Evolutionary conservation across 2,888 invertebrate species (phyloP).

Genomic region (Scaptodrosophila latifasciaeformis): DNA sequence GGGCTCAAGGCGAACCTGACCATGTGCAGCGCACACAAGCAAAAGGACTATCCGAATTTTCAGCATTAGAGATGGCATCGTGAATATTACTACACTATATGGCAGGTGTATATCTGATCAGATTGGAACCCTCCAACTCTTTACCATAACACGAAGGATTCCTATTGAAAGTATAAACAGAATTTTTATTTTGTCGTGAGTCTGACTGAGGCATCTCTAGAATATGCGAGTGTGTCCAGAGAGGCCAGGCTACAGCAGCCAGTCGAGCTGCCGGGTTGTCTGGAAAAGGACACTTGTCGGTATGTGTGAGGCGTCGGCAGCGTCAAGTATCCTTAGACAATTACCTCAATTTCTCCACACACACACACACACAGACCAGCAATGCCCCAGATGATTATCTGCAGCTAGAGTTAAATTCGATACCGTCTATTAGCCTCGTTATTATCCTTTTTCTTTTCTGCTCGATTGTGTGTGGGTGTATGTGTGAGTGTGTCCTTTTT

Average conservation of each 20-base stretch:
- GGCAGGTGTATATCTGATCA: no score
- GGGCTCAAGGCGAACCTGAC: constrained; percentile 17
- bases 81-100: no score
- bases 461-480: constrained; percentile 12
- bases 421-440: constrained; percentile 73
- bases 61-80: no score
- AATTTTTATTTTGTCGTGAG: no score
- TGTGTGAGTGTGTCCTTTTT: constrained; percentile 7
- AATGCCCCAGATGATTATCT: constrained; percentile 67
- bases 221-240: constrained; percentile 3
- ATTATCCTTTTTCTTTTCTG: constrained; percentile 55
- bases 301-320: constrained; percentile 21
- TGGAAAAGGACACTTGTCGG: constrained; percentile 44
- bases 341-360: constrained; percentile 42
- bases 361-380: constrained; percentile 7
- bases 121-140: no score
- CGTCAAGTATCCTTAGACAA: constrained; percentile 67
- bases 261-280: constrained; percentile 6
- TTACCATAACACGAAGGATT: no score
- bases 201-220: no score
- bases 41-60: no score
- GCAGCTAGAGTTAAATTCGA: constrained; percentile 70
- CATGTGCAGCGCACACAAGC: background rate
- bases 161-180: no score
- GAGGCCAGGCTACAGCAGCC: constrained; percentile 4